Conservation (phyloP, 2,888 invertebrate genomes). For the Epistrophe eligans region DNA sequence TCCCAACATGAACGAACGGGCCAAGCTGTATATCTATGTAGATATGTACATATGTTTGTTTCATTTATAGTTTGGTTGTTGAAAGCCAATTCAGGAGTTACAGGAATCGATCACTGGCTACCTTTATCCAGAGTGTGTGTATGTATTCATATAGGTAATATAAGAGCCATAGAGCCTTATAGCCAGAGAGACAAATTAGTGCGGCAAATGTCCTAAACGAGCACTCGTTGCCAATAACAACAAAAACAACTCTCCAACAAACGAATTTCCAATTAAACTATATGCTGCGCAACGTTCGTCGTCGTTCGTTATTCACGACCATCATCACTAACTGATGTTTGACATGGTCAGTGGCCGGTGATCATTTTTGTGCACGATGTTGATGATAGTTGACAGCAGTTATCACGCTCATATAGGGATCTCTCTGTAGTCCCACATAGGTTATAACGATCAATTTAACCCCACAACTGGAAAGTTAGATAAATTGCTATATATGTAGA, state of each 20-base stretch:
- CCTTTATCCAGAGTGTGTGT: neutral
- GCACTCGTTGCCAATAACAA: conserved; percentile 20
- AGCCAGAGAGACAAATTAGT: conserved; percentile 66
- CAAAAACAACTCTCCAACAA: conserved; percentile 26
- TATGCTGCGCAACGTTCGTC: conserved; percentile 38
- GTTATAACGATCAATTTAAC: conserved; percentile 56
- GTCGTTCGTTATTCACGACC: conserved; percentile 42
- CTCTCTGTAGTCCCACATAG: conserved; percentile 42
- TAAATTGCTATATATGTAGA: neutral
- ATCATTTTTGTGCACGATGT: conserved; percentile 43
- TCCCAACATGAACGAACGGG: conserved; percentile 13
- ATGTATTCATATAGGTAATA: too few species aligned
- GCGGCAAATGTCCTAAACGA: conserved; percentile 70
- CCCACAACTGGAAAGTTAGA: conserved; percentile 28
- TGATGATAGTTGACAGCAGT: conserved; percentile 72
- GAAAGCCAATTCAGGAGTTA: conserved; percentile 62
- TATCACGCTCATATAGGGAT: conserved; percentile 65
- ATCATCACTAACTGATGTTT: conserved; percentile 48
- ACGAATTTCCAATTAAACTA: conserved; percentile 65
- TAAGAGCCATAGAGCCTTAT: neutral
- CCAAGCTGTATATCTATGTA: neutral
- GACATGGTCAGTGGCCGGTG: conserved; percentile 45
- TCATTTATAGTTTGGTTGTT: neutral
- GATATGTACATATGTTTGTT: neutral
- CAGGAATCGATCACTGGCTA: conserved; percentile 41